Conservation (phyloP, 1,140 invertebrate genomes). For the Teleopsis dalmanni region DNA sequence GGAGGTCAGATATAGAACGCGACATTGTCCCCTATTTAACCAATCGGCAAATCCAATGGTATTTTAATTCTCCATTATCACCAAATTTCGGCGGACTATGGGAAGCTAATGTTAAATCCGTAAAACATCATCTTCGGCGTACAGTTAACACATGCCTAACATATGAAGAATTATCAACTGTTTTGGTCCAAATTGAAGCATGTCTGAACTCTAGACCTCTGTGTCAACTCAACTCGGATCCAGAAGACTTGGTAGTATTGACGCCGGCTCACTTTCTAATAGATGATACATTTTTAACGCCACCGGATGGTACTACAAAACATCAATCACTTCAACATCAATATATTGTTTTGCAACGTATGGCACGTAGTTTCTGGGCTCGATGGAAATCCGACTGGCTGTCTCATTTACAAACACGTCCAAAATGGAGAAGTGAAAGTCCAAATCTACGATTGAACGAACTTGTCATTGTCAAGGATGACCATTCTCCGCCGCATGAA, state of each 20-base stretch:
- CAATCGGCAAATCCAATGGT: constrained; percentile 12
- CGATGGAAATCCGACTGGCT: constrained; percentile 26
- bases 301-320: constrained; percentile 1
- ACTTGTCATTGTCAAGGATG: not conserved
- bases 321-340: constrained; percentile 25
- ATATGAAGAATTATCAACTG: constrained; percentile 23
- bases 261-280: constrained; percentile 36
- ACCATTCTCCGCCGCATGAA: not conserved
- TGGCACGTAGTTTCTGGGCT: constrained; percentile 22
- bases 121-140: constrained; percentile 32
- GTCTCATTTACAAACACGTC: constrained; percentile 12
- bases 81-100: constrained; percentile 32
- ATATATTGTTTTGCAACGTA: not conserved
- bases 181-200: constrained; percentile 25
- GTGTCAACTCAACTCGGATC: constrained; percentile 21
- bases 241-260: constrained; percentile 25
- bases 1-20: not conserved
- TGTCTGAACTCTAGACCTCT: constrained; percentile 33
- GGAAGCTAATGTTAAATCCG: constrained; percentile 26
- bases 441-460: constrained; percentile 1
- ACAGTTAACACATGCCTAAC: constrained; percentile 18
- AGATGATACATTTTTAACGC: constrained; percentile 11
- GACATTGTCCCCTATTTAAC: not conserved
- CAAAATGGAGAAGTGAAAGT: constrained; percentile 12
- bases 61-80: constrained; percentile 22